A percentile compares a stretch with the other conserved stretches of the same genome.
phyloP scores from a whole-genome alignment of 2,888 invertebrate species.

The Dicyrtoma fusca region DNA sequence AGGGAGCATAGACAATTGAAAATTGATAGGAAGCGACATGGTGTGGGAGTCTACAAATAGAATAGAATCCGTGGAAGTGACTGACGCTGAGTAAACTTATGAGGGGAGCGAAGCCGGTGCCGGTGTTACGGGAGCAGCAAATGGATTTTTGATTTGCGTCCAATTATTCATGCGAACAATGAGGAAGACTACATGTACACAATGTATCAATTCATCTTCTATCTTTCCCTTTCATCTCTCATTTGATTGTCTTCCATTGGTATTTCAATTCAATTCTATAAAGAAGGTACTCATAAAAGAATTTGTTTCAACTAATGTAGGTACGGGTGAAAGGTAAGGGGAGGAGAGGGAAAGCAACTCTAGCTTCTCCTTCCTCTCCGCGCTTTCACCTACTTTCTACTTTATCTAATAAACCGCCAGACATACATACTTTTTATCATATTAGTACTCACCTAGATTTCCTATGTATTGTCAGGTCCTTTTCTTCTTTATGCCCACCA shows the following conservation, averaged over 20 bases:
- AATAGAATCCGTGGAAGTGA: neutral
- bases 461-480: too few relatives aligned
- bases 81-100: neutral
- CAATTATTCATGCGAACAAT: constrained; percentile 39
- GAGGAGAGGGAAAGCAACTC: neutral
- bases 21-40: neutral
- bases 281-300: constrained; percentile 28
- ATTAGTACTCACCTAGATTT: too few relatives aligned
- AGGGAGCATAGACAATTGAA: constrained; percentile 7
- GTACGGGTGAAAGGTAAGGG: neutral
- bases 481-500: too few relatives aligned
- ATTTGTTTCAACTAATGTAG: constrained; percentile 24
- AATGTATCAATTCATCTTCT: constrained; percentile 31
- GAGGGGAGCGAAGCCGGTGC: neutral
- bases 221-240: constrained; percentile 29
- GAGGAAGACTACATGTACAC: constrained; percentile 11
- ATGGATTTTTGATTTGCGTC: constrained; percentile 38
- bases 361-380: too few relatives aligned
- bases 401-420: too few relatives aligned
- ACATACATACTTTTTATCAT: too few relatives aligned
- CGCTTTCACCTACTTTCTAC: neutral
- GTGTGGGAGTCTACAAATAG: neutral
- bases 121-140: constrained; percentile 5
- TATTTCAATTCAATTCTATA: constrained; percentile 23
- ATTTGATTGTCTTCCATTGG: constrained; percentile 11